These are phyloP conservation scores for Lagopus leucura DNA, from an alignment of 2,113 vertebrate species.

Conservation along the genomic window DNA sequence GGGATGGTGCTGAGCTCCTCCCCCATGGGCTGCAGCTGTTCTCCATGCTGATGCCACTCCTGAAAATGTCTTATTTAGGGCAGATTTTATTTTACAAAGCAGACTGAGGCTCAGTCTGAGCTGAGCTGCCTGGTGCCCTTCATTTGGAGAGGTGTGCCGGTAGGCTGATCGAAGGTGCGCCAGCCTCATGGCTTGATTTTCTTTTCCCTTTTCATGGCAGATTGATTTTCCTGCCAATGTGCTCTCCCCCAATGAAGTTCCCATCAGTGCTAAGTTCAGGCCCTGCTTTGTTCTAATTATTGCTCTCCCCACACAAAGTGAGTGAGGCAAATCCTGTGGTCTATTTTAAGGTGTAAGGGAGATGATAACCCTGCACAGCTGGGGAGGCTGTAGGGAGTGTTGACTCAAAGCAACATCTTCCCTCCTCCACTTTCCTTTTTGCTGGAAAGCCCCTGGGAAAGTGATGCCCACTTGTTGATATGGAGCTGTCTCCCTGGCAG, in stretches of 20 bases:
- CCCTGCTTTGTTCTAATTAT: slow-evolving; percentile 66
- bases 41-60: not conserved
- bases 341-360: slow-evolving; percentile 59
- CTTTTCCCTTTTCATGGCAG: not conserved
- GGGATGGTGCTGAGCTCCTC: not conserved
- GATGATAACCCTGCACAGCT: slow-evolving; percentile 35
- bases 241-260: slow-evolving; percentile 36
- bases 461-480: not conserved
- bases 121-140: slow-evolving; percentile 25
- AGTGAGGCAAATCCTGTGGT: slow-evolving; percentile 3
- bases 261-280: slow-evolving; percentile 3
- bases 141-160: not conserved
- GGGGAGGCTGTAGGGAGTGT: slow-evolving; percentile 33
- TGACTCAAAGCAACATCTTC: slow-evolving; percentile 5
- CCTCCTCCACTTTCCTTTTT: not conserved
- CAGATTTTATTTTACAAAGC: not conserved
- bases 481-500: not conserved
- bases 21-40: not conserved
- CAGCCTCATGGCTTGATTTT: not conserved
- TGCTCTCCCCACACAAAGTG: not conserved
- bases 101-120: slow-evolving; percentile 7
- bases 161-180: slow-evolving; percentile 2
- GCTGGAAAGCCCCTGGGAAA: not conserved
- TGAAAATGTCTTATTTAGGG: slow-evolving; percentile 40
- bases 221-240: slow-evolving; percentile 58